Percentiles rank a stretch among this genome's conserved stretches.
phyloP scores from a whole-genome alignment of 2,888 invertebrate genomes.

The Heliconius charithonia region DNA sequence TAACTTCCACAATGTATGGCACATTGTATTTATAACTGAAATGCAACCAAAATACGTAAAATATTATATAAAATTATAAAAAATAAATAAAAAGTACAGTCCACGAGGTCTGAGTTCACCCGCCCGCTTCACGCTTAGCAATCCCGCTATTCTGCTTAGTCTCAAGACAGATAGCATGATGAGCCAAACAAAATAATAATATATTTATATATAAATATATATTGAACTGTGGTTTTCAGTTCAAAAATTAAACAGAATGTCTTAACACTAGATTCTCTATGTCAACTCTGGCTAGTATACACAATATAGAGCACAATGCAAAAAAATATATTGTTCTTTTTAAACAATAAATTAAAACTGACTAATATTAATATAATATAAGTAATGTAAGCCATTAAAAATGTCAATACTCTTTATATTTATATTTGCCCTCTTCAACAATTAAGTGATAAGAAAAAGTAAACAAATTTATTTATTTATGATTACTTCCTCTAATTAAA shows the following conservation, averaged over 20 bases:
- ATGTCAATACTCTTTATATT: not conserved
- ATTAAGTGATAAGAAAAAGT: not conserved
- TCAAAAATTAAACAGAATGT: too few species aligned
- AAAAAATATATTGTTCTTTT: too few species aligned
- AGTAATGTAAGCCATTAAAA: not conserved
- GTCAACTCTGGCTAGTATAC: too few species aligned
- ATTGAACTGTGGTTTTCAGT: too few species aligned
- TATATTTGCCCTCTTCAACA: not conserved
- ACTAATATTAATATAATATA: not conserved
- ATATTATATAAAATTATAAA: not conserved
- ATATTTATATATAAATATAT: too few species aligned
- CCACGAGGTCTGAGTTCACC: too few species aligned
- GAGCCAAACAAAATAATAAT: too few species aligned
- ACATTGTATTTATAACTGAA: conserved; percentile 74
- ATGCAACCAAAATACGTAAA: not conserved
- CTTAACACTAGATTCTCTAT: too few species aligned
- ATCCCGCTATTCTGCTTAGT: too few species aligned
- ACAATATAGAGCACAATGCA: too few species aligned
- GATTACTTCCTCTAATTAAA: not conserved
- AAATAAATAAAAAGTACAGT: not conserved
- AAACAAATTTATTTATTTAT: not conserved
- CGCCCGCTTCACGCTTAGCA: too few species aligned
- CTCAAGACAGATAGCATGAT: too few species aligned
- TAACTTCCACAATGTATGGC: conserved; percentile 67
- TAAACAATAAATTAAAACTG: not conserved